Conservation (phyloP, 2,113 vertebrate species). For the Copsychus sechellarum region DNA sequence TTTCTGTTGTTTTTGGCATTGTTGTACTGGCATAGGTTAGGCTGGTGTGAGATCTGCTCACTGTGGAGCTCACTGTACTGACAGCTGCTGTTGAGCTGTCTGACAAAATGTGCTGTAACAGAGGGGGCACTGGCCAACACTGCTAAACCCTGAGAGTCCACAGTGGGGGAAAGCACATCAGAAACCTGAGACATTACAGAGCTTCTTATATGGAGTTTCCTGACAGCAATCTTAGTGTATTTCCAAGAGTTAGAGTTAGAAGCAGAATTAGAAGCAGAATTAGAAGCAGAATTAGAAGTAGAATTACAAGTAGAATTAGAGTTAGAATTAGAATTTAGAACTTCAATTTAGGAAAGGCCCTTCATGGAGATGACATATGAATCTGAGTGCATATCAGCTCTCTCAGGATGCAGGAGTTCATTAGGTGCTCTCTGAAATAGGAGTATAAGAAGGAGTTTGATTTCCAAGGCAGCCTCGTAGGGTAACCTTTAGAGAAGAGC, state of each 20-base stretch:
- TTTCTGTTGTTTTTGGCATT: not conserved
- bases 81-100: not conserved
- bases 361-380: not conserved
- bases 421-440: not conserved
- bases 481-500: not conserved
- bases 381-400: rapidly evolving
- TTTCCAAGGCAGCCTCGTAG: not conserved
- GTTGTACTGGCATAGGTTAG: not conserved
- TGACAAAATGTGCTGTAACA: not conserved
- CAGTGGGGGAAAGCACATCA: not conserved
- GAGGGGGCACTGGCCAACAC: not conserved
- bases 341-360: not conserved
- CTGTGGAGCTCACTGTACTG: not conserved
- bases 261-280: too few species aligned
- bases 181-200: not conserved
- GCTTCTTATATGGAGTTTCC: not conserved
- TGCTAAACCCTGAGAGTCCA: not conserved
- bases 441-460: not conserved
- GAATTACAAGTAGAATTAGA: too few species aligned
- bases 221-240: not conserved
- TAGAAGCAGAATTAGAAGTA: too few species aligned
- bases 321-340: not conserved
- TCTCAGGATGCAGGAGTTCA: not conserved
- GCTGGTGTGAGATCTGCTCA: not conserved
- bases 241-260: not conserved